A percentile compares a stretch with the other conserved stretches of the same genome.
Evolutionary conservation across 2,113 vertebrate genomes (phyloP).

Genomic region (Dipodomys ordii): DNA sequence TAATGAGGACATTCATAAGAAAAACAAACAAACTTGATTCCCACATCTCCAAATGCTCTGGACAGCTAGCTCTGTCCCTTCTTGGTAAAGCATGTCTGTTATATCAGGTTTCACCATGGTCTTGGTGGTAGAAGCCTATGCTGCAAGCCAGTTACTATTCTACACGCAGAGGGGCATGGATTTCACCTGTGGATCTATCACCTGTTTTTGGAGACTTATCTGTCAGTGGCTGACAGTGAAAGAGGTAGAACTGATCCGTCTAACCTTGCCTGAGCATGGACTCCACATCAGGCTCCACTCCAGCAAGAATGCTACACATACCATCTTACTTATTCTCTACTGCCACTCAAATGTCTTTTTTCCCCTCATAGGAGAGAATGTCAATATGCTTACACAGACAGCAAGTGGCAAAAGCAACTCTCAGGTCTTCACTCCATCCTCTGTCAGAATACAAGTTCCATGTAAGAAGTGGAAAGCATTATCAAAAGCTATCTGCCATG

Average conservation of each 20-base stretch:
- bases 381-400: background rate
- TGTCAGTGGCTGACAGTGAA: background rate
- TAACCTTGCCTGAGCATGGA: background rate
- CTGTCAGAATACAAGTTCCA: background rate
- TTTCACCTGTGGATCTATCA: background rate
- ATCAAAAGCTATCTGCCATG: background rate
- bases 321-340: background rate
- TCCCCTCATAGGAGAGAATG: background rate
- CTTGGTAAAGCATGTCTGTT: background rate
- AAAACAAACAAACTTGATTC: constrained; percentile 63
- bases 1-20: constrained; percentile 49
- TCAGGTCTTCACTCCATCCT: background rate
- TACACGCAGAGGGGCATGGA: background rate
- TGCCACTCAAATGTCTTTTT: background rate
- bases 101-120: background rate
- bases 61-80: background rate
- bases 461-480: background rate
- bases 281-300: background rate
- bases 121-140: too few species aligned
- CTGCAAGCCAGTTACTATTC: background rate
- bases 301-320: fast-evolving
- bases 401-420: background rate
- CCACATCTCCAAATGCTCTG: background rate
- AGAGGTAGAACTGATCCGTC: background rate
- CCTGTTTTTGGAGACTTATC: fast-evolving